Evolutionary conservation across 1,140 invertebrate genomes (phyloP), one percentile per base, ranked within the genome.

Genomic region (Sycophila sp.): DNA sequence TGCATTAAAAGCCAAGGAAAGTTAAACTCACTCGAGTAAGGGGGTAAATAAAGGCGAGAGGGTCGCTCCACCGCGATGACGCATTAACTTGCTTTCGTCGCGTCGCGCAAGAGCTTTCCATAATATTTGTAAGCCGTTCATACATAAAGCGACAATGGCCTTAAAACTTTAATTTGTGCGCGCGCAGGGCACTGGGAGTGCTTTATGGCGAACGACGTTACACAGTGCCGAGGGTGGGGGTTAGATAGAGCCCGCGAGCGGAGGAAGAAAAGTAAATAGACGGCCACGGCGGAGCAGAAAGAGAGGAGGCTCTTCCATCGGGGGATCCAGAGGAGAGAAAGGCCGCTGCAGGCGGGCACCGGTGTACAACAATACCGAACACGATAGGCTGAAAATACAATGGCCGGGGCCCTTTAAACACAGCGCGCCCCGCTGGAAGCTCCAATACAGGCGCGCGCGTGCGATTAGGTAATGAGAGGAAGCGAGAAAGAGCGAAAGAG

Each of bases 361-460:
- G 24, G 26, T 53, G 13, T 15, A 47, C 67, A 26, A 69, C 47
- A 69, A 69, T 62, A 26, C 58, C 6, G 47, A 62, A 62, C 51
- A 49, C 49, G 67, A 69, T 69, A 47, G 58, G 58, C 24, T 69
- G 67, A 69, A 62, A 69, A 62, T 62, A 69, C 58, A 62, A 62
- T 62, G 45, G 58, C 45, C n/a, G n/a, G 19, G 45, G 38, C 47
- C 58, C 58, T 69, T 69, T 69, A 69, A 69, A 53, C 47, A 62
- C 58, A 62, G 24, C 38, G 40, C 22, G 7, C 38, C 24, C 6
- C 6, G 11, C 15, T 42, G 1, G 15, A 60, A 60, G 30, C 2
- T 15, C 38, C 47, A 2, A 26, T 10, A 49, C 11, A 8, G 24
- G 49, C 26, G 17, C 34, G 0, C 34, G 19, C 49, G 24, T 45